These are phyloP conservation scores for Parnassius orleans DNA, from an alignment of 2,888 invertebrate genomes.

Conservation along the genomic window DNA sequence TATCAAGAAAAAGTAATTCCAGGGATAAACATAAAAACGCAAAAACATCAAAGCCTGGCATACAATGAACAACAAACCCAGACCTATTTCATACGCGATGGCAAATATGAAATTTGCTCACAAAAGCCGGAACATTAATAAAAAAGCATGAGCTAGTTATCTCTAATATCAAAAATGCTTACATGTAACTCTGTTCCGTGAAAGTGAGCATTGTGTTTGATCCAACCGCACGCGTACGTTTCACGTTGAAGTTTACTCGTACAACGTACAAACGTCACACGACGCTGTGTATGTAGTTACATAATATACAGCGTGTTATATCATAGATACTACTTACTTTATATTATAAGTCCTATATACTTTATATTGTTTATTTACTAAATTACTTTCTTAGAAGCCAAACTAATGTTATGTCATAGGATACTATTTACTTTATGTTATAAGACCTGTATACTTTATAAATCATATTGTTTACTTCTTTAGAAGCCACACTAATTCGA, in stretches of 20 bases:
- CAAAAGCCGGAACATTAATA: conserved; percentile 3
- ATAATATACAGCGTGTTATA: too few species aligned
- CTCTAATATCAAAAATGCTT: conserved; percentile 9
- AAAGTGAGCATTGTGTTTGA: conserved; percentile 14
- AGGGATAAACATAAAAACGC: background rate
- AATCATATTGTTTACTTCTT: too few species aligned
- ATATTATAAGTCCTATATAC: too few species aligned
- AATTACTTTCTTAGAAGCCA: too few species aligned
- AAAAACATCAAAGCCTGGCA: background rate
- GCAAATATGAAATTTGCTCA: conserved; percentile 5
- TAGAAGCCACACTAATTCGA: too few species aligned
- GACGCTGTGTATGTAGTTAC: too few species aligned
- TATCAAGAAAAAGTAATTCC: background rate
- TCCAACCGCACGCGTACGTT: background rate
- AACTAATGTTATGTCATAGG: too few species aligned
- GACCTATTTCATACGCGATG: background rate
- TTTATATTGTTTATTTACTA: too few species aligned
- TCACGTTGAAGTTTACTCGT: conserved; percentile 5
- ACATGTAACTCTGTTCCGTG: conserved; percentile 11
- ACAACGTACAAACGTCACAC: background rate
- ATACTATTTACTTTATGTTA: too few species aligned
- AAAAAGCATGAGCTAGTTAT: conserved; percentile 2
- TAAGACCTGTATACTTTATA: too few species aligned
- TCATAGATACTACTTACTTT: too few species aligned
- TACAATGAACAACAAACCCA: background rate